These are phyloP conservation scores for Nasonia oneida DNA, from an alignment of 2,888 invertebrate genomes.

Conservation along the genomic window DNA sequence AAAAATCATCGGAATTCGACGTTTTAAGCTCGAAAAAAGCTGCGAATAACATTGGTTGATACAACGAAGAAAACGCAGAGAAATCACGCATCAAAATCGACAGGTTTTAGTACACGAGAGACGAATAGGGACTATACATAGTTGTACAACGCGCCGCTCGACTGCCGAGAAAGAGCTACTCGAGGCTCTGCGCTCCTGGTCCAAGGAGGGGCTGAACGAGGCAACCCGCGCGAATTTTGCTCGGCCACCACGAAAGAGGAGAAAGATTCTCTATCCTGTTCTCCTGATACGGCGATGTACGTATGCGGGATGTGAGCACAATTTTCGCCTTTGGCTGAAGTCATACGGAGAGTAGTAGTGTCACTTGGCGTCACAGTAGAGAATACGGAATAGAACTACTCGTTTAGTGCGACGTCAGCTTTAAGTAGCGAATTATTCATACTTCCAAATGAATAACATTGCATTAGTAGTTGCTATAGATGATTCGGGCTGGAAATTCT, in stretches of 20 bases:
- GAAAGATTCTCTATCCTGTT: conserved; percentile 69
- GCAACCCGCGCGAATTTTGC: conserved; percentile 78
- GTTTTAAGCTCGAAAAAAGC: not conserved
- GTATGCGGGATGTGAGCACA: conserved; percentile 78
- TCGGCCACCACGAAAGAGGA: conserved; percentile 73
- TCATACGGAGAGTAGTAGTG: conserved; percentile 13
- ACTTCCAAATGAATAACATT: not conserved
- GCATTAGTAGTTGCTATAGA: no score
- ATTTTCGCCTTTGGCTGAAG: conserved; percentile 47
- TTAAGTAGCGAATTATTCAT: not conserved
- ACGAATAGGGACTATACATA: not conserved
- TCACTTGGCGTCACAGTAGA: not conserved
- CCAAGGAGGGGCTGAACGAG: conserved; percentile 77
- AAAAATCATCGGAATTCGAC: not conserved
- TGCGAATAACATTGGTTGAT: no score
- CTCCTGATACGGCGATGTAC: conserved; percentile 72
- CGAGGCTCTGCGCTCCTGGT: conserved; percentile 68
- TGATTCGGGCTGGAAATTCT: no score
- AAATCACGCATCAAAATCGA: conserved; percentile 46
- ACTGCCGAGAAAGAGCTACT: conserved; percentile 8
- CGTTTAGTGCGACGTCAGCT: not conserved
- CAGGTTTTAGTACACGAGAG: not conserved
- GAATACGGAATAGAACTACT: conserved; percentile 15
- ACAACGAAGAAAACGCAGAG: not conserved
- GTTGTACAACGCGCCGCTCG: not conserved